Percentiles rank a stretch among this genome's conserved stretches.
Conservation (phyloP, 2,888 invertebrate species). For the Drosophila tanythrix region DNA sequence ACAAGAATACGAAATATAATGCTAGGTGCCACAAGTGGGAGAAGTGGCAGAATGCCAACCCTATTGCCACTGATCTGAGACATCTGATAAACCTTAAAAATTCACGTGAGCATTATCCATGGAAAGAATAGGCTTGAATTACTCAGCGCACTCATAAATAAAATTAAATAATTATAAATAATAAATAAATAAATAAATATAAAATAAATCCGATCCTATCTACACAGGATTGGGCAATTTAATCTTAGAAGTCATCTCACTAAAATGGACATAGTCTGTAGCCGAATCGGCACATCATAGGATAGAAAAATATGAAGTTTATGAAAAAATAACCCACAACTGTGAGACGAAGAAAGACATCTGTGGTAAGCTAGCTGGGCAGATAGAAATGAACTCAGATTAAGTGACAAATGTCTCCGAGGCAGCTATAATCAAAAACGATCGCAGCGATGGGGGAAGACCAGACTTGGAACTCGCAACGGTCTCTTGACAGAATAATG, state of each 20-base stretch:
- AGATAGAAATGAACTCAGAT: neutral
- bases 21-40: neutral
- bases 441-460: neutral
- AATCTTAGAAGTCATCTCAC: neutral
- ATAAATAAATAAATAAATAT: neutral
- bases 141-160: neutral
- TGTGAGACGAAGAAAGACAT: neutral
- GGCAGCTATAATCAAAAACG: neutral
- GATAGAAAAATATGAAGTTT: neutral
- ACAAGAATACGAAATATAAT: conserved; percentile 11
- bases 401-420: neutral
- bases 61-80: neutral
- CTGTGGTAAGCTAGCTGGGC: neutral
- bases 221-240: neutral
- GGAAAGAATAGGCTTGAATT: neutral
- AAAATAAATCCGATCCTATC: neutral
- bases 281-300: neutral
- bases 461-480: neutral
- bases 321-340: neutral
- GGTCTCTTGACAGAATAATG: no score
- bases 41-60: neutral
- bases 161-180: neutral
- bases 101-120: neutral
- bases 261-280: neutral
- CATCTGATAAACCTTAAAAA: neutral